phyloP scores from a whole-genome alignment of 2,797 vertebrate genomes.

The Sebastes alutus region DNA sequence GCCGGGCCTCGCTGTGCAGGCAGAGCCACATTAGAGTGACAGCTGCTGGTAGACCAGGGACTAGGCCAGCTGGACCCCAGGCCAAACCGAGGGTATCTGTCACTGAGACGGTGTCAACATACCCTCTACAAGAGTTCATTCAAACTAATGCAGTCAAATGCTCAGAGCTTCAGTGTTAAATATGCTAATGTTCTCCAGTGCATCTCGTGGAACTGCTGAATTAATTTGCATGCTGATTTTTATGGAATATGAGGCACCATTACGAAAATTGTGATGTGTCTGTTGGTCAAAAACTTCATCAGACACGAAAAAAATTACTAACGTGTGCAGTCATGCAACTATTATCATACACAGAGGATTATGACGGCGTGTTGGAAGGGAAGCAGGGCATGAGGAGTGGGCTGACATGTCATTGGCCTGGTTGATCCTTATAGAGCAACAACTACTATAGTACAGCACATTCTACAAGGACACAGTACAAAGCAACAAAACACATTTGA shows the following conservation, averaged over 20 bases:
- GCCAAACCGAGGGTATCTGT: constrained; percentile 60
- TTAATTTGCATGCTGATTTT: constrained; percentile 65
- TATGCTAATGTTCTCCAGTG: constrained; percentile 59
- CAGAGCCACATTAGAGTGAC: constrained; percentile 71
- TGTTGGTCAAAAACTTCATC: constrained; percentile 6
- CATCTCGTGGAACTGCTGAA: constrained; percentile 52
- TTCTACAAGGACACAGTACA: neutral
- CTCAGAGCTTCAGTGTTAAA: constrained; percentile 51
- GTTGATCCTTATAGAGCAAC: neutral
- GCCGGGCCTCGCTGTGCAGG: constrained; percentile 27
- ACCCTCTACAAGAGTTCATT: constrained; percentile 45
- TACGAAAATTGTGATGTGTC: constrained; percentile 15
- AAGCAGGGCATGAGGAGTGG: neutral
- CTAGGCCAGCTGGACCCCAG: constrained; percentile 52
- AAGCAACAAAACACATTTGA: neutral
- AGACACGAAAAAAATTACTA: constrained; percentile 6
- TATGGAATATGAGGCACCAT: constrained; percentile 21
- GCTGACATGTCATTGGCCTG: constrained; percentile 1
- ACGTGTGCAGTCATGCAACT: neutral
- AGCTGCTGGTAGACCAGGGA: constrained; percentile 69
- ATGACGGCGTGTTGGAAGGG: neutral
- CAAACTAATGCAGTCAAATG: constrained; percentile 60
- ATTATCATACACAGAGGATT: neutral
- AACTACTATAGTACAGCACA: neutral
- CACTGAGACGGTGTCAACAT: constrained; percentile 65